Evolutionary conservation across 1,140 invertebrate species (phyloP).

Genomic region (Nasonia vitripennis): DNA sequence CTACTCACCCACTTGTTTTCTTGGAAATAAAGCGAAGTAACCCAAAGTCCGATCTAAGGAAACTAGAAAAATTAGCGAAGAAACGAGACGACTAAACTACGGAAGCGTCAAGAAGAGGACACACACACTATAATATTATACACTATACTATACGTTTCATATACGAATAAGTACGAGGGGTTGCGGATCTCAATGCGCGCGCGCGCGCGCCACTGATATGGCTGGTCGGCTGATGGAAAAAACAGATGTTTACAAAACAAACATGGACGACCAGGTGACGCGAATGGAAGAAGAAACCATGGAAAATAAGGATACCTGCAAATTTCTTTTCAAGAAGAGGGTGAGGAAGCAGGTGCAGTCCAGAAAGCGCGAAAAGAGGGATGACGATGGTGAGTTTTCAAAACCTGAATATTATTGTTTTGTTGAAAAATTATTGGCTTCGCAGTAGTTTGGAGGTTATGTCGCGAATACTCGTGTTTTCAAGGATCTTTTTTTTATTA

Average conservation of each 20-base stretch:
- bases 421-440: slow-evolving; percentile 43
- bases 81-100: slow-evolving; percentile 39
- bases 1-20: slow-evolving; percentile 17
- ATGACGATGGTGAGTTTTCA: slow-evolving; percentile 57
- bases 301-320: slow-evolving; percentile 62
- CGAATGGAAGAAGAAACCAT: slow-evolving; percentile 47
- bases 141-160: not conserved
- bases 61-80: slow-evolving; percentile 23
- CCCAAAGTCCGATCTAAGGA: not conserved
- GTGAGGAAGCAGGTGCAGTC: slow-evolving; percentile 65
- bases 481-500: too few relatives aligned
- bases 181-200: not conserved
- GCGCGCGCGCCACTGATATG: not conserved
- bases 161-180: not conserved
- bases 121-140: not conserved
- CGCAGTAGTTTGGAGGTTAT: slow-evolving; percentile 54
- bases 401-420: slow-evolving; percentile 8
- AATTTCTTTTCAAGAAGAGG: slow-evolving; percentile 74
- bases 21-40: slow-evolving; percentile 5
- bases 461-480: not conserved
- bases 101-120: slow-evolving; percentile 21
- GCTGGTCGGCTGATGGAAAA: not conserved
- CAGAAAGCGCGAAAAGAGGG: slow-evolving; percentile 68
- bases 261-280: slow-evolving; percentile 61
- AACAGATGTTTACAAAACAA: slow-evolving; percentile 63